Evolutionary conservation across 1,140 invertebrate species (phyloP), one percentile per base, ranked within the genome.

Genomic region (Antheraea pernyi): DNA sequence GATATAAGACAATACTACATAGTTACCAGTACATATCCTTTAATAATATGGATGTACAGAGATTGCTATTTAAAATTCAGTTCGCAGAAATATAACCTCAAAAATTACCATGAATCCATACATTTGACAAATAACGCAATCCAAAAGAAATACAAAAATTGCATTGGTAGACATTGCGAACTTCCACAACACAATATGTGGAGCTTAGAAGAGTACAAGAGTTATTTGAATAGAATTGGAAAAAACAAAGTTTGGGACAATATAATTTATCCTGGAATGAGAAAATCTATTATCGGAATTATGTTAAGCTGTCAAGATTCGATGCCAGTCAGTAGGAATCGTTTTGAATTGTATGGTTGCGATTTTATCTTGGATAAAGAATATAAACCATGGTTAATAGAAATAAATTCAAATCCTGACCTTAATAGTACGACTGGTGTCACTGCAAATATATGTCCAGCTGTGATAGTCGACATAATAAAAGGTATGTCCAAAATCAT

Each of bases 111-210:
- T 82, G 97, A 98, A 90, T 97, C 97, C 0, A 95, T 98, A 76
- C 98, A 99, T 89, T 92, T 99, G 67, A 98, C 97, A 65, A 99
- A 99, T 88, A 98, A 98, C 82, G 96, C 97, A 8, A 95, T 99
- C 58, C 98, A 99, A 91, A 96, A 95, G 79, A 95, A 96, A 80
- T 98, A 98, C 83, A 95, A 94, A 80, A 97, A 96, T 83, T 95
- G 86, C 78, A 82, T 72, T 70, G 93, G 72, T 74, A 95, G 88
- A 10, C 93, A 95, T 77, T 87, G 95, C 46, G 95, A 96, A 69
- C 94, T 98, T 83, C 96, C 97, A 10, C 89, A 93, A 64, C 95
- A 96, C 80, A 97, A 97, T 82, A 98, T 97, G 97, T 99, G 98
- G 98, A 95, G 96, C 73, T 95, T 96, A 73, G 94, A 96, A 61